Conservation (phyloP, 2,113 vertebrate genomes). For the Mustelus asterias region DNA sequence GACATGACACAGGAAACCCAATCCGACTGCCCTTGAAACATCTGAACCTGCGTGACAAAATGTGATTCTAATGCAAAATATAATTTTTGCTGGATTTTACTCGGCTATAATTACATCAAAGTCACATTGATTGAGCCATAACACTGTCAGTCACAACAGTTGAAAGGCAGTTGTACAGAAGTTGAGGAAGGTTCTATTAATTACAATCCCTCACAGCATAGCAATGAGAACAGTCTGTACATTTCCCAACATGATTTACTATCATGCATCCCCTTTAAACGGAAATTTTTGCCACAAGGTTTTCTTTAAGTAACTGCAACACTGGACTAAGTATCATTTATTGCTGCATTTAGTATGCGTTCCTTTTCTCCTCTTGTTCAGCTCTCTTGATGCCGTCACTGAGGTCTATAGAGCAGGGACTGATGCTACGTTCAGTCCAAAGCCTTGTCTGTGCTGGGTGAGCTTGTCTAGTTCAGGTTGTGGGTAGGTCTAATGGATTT, state of each 20-base stretch:
- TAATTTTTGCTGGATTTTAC: conserved; percentile 61
- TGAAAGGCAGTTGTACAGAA: conserved; percentile 68
- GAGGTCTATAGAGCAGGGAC: background rate
- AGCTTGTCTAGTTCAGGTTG: background rate
- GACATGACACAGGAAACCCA: background rate
- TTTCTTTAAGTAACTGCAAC: conserved; percentile 81
- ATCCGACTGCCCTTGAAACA: conserved; percentile 22
- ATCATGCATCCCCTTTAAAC: conserved; percentile 74
- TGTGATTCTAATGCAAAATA: conserved; percentile 58
- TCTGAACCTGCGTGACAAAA: conserved; percentile 54
- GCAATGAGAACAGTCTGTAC: conserved; percentile 67
- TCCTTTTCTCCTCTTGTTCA: conserved; percentile 47
- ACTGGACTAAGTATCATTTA: conserved; percentile 71
- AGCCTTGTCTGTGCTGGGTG: no score
- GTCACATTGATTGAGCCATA: conserved; percentile 76
- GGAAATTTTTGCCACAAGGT: conserved; percentile 79
- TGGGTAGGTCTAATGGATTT: background rate
- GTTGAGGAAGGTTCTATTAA: conserved; percentile 69
- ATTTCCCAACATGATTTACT: conserved; percentile 68
- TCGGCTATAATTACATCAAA: conserved; percentile 72
- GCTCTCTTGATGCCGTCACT: no score
- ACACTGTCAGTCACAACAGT: conserved; percentile 67
- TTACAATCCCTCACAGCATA: conserved; percentile 52
- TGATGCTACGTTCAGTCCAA: background rate
- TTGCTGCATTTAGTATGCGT: conserved; percentile 80